phyloP scores from a whole-genome alignment of 2,888 invertebrate genomes.

The Teinopalpus imperialis region DNA sequence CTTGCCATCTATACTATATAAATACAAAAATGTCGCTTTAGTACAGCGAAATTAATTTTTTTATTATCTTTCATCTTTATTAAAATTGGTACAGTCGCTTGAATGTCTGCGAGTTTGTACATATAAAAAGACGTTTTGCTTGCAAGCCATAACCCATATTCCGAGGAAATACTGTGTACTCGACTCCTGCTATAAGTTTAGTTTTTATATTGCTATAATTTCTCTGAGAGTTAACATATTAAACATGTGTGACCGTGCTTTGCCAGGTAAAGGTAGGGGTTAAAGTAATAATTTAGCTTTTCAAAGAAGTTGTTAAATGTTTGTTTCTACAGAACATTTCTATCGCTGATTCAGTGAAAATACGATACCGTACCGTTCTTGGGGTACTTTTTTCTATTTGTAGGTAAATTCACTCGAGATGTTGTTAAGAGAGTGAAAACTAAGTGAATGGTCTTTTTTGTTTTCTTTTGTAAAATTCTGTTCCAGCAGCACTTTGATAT shows the following conservation, averaged over 20 bases:
- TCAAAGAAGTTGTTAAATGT: slow-evolving; percentile 17
- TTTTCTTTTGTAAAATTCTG: neutral
- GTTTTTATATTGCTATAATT: slow-evolving; percentile 22
- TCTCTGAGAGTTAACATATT: slow-evolving; percentile 20
- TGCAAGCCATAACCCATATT: slow-evolving; percentile 16
- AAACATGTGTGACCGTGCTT: slow-evolving; percentile 22
- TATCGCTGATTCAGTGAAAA: slow-evolving; percentile 13
- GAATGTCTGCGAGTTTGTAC: too few relatives aligned
- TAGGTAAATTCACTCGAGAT: slow-evolving; percentile 23
- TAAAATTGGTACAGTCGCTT: neutral
- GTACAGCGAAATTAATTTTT: too few relatives aligned
- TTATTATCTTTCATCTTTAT: too few relatives aligned
- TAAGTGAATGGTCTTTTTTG: slow-evolving; percentile 11
- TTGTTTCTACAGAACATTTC: slow-evolving; percentile 19
- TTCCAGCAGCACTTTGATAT: neutral
- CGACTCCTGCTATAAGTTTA: slow-evolving; percentile 13
- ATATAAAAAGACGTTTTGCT: too few relatives aligned
- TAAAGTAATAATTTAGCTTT: slow-evolving; percentile 15
- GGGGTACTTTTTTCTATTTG: slow-evolving; percentile 10
- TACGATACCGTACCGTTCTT: slow-evolving; percentile 11
- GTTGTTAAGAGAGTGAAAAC: slow-evolving; percentile 8
- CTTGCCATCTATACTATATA: too few relatives aligned
- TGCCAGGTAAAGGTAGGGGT: slow-evolving; percentile 18
- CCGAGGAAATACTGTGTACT: slow-evolving; percentile 9
- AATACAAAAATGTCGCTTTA: too few relatives aligned